Evolutionary conservation across 2,113 vertebrate genomes (phyloP), one percentile per base, ranked within the genome.

Genomic region (Apodemus sylvaticus): DNA sequence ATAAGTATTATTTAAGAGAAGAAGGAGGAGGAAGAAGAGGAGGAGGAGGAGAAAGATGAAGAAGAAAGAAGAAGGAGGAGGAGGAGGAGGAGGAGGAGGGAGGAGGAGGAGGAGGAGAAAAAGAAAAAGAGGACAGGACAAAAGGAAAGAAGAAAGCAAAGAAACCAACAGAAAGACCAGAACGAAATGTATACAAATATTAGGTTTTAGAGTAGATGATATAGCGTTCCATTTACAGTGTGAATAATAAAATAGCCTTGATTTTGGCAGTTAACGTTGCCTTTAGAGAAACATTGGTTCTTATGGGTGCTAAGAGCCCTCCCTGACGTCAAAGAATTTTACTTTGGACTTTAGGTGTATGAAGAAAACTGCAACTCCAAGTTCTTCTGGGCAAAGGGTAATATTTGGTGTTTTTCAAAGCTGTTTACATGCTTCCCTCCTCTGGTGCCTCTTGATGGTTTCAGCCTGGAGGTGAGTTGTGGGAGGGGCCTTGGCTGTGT

Each of bases 211-310:
- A 78, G 81, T 16, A 86, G 68, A 36, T 66, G 87, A 17, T 64
- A 66, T 58, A 48, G n/a, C 78, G 88, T 95, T 89, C 34, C 62
- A 68, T 87, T 58, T 55, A 79, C 4, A 58, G n/a, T 58, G 36
- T 22, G 31, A 6, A 53, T 14, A 48, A 26, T 82, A 83, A 79
- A 86, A 83, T 66, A 42, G 91, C 91, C 26, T 92, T 81, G 42
- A 76, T 76, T 94, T 95, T 68, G 34, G 83, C 89, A 22, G 68
- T 77, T 90, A 34, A 82, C 94, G 66, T 13, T 10, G 42, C 31
- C 76, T 71, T 66, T 45, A 42, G 48, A 95, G 94, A 79, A 79
- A 88, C 16, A 58, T 64, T 4, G 7, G 24, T 93, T 88, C 45
- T 55, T 17, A 82, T 0, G 7, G 34, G 42, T 71, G 78, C 89